Conservation (phyloP, 2,113 vertebrate genomes). For the Bothrops jararaca region DNA sequence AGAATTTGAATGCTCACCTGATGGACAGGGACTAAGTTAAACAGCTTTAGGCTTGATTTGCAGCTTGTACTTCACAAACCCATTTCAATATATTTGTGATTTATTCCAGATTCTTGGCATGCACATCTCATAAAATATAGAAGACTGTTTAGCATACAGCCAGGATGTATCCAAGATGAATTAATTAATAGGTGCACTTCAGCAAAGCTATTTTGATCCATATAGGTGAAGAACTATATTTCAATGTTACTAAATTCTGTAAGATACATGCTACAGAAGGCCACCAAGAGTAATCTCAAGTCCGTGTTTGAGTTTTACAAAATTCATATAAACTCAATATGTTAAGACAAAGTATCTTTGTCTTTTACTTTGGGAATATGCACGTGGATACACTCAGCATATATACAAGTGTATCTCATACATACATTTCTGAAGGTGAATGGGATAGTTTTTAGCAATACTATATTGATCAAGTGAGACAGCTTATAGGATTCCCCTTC, state of each 20-base stretch:
- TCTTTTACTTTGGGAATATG: background rate
- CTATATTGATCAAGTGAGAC: background rate
- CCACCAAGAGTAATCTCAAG: background rate
- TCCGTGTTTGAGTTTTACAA: background rate
- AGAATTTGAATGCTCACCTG: slow-evolving; percentile 1
- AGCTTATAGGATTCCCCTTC: background rate
- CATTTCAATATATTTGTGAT: slow-evolving; percentile 4
- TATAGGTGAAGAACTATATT: background rate
- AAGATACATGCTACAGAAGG: background rate
- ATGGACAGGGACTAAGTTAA: slow-evolving; percentile 15
- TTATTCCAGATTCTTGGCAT: slow-evolving; percentile 9
- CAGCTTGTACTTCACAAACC: background rate
- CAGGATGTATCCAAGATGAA: background rate
- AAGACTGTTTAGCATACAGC: background rate
- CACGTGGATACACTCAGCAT: background rate
- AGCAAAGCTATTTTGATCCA: background rate
- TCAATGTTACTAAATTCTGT: background rate
- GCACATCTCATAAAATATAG: background rate
- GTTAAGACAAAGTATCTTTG: background rate
- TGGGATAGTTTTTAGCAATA: background rate
- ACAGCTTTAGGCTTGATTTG: background rate
- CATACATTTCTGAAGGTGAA: background rate
- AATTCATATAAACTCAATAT: background rate
- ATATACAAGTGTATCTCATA: background rate
- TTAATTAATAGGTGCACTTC: slow-evolving; percentile 5